Evolutionary conservation across 1,140 invertebrate genomes (phyloP).

Genomic region (Drosophila subobscura): DNA sequence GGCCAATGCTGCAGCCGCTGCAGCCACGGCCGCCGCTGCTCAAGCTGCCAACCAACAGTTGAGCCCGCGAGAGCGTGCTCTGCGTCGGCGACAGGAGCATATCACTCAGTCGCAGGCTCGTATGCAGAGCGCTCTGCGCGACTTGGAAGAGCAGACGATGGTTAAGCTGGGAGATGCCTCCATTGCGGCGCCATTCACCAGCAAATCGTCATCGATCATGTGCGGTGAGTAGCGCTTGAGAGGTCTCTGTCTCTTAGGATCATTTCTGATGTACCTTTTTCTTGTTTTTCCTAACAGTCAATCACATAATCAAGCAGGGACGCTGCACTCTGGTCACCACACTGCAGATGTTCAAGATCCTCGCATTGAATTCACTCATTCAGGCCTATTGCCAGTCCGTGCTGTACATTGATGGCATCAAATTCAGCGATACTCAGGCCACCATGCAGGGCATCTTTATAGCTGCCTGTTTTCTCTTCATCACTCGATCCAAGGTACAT

Average conservation of each 20-base stretch:
- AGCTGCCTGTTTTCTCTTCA: conserved; percentile 98
- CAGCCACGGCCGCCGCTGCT: conserved; percentile 45
- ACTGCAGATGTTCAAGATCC: conserved; percentile 99
- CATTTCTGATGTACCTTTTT: conserved; percentile 4
- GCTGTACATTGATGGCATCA: conserved; percentile 98
- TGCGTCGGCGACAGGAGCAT: conserved; percentile 76
- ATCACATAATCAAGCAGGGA: conserved; percentile 99
- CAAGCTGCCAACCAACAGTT: conserved; percentile 60
- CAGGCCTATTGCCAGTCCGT: conserved; percentile 99
- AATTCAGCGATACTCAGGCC: conserved; percentile 98
- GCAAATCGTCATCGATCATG: conserved; percentile 97
- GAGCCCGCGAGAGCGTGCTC: conserved; percentile 75
- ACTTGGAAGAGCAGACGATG: conserved; percentile 95
- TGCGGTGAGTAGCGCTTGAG: conserved; percentile 86
- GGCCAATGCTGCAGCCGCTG: conserved; percentile 35
- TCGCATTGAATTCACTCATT: conserved; percentile 99
- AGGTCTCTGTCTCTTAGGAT: background rate
- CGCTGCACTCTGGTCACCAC: conserved; percentile 99
- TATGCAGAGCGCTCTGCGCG: conserved; percentile 88
- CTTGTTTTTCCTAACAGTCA: conserved; percentile 88
- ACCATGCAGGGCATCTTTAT: conserved; percentile 97
- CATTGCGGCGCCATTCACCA: conserved; percentile 99
- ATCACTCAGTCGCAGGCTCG: conserved; percentile 82
- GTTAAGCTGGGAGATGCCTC: conserved; percentile 99
- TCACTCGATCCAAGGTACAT: conserved; percentile 96